Percentiles rank a stretch among this genome's conserved stretches.
phyloP scores from a whole-genome alignment of 2,888 invertebrate genomes.

The Lycocerus yunnanus region DNA sequence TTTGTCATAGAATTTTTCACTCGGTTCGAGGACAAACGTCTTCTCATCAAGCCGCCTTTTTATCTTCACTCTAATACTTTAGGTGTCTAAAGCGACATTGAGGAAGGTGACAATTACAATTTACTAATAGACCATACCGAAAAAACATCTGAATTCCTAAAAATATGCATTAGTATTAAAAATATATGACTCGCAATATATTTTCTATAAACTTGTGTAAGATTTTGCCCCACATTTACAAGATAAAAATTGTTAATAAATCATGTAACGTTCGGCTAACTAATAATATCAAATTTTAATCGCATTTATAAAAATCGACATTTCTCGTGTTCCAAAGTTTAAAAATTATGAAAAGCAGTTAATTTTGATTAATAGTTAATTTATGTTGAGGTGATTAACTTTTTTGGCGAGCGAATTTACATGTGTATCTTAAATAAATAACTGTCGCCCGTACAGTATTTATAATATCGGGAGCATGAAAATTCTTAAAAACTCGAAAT shows the following conservation, averaged over 20 bases:
- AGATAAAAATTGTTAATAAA: not conserved
- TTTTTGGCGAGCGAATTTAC: not conserved
- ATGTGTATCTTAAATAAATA: not conserved
- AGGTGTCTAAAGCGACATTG: conserved; percentile 49
- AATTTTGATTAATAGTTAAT: not conserved
- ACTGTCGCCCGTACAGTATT: not conserved
- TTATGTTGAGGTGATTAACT: not conserved
- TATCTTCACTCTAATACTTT: conserved; percentile 53
- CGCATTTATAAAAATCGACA: not conserved
- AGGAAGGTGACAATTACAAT: conserved; percentile 52
- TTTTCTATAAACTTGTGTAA: not conserved
- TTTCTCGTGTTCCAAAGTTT: not conserved
- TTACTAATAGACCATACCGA: conserved; percentile 44
- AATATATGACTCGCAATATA: not conserved
- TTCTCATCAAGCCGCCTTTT: conserved; percentile 50
- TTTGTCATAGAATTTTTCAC: conserved; percentile 49
- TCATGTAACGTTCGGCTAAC: not conserved
- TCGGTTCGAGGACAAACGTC: conserved; percentile 48
- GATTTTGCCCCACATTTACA: not conserved
- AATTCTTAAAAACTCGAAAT: not conserved
- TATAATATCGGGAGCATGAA: not conserved
- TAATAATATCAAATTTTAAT: not conserved
- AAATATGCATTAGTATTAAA: not conserved
- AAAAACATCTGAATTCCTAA: not conserved
- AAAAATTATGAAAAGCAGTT: not conserved